Percentiles rank a stretch among this genome's conserved stretches.
Evolutionary conservation across 2,113 vertebrate species (phyloP).

Genomic region (Epinephelus lanceolatus): DNA sequence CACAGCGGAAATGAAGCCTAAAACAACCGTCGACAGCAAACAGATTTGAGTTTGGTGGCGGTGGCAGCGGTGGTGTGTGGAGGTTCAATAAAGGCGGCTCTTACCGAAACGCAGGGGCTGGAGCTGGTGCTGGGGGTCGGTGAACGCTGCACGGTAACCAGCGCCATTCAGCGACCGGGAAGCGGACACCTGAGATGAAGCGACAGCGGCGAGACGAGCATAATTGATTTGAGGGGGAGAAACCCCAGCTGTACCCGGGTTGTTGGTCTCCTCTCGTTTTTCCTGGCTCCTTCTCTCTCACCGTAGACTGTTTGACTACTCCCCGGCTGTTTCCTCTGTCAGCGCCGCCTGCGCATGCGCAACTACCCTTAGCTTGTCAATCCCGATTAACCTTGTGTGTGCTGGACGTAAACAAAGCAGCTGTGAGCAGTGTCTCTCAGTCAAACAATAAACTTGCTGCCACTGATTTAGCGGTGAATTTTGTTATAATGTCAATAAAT

Average conservation of each 20-base stretch:
- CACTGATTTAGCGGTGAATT: not conserved
- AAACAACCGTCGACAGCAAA: slow-evolving; percentile 3
- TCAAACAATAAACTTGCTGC: not conserved
- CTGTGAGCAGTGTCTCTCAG: not conserved
- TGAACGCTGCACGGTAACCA: slow-evolving; percentile 95
- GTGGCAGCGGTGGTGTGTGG: not conserved
- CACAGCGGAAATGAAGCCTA: slow-evolving; percentile 67
- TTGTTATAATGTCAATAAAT: not conserved
- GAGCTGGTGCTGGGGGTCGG: slow-evolving; percentile 96
- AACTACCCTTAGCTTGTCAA: slow-evolving; percentile 73
- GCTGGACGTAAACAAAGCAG: slow-evolving; percentile 65
- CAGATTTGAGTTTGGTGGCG: slow-evolving; percentile 16
- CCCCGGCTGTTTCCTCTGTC: slow-evolving; percentile 82
- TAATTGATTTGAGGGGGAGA: slow-evolving; percentile 63
- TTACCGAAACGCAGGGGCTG: slow-evolving; percentile 96
- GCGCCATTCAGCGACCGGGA: slow-evolving; percentile 92
- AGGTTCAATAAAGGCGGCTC: slow-evolving; percentile 59
- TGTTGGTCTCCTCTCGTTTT: slow-evolving; percentile 19
- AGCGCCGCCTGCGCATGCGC: slow-evolving; percentile 77
- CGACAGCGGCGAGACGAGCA: slow-evolving; percentile 76
- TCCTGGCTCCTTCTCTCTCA: slow-evolving; percentile 22
- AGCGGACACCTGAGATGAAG: slow-evolving; percentile 85
- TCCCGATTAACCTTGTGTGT: slow-evolving; percentile 73
- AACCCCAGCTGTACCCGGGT: slow-evolving; percentile 53
- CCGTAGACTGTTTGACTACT: slow-evolving; percentile 73